A percentile compares a stretch with the other conserved stretches of the same genome.
Evolutionary conservation across 2,113 vertebrate species (phyloP).

Genomic region (Colistium nudipinnis): DNA sequence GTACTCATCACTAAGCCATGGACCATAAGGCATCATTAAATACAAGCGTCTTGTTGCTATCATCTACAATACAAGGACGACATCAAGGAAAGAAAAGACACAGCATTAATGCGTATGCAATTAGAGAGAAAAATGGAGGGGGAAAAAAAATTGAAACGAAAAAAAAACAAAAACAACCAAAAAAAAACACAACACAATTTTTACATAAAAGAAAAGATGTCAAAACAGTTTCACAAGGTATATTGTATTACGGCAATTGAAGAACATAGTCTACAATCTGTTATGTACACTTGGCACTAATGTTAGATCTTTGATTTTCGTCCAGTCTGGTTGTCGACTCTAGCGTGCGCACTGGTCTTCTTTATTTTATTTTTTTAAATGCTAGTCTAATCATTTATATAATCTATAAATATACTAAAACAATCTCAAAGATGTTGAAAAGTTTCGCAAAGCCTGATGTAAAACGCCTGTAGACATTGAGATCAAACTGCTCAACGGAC

Average conservation of each 20-base stretch:
- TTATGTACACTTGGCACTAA: constrained; percentile 81
- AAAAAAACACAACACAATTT: constrained; percentile 74
- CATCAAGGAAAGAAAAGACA: constrained; percentile 70
- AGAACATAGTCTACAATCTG: constrained; percentile 76
- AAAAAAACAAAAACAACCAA: constrained; percentile 51
- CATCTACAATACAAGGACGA: constrained; percentile 79
- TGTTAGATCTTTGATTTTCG: constrained; percentile 59
- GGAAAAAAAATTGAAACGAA: constrained; percentile 59
- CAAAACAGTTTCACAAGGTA: constrained; percentile 66
- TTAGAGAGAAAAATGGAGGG: constrained; percentile 63
- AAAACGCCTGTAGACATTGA: constrained; percentile 48
- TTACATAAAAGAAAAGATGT: constrained; percentile 75
- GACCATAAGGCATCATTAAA: constrained; percentile 83
- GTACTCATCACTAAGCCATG: constrained; percentile 82
- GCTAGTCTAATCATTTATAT: constrained; percentile 58
- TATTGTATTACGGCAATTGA: constrained; percentile 71
- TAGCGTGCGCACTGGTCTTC: constrained; percentile 52
- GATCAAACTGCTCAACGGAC: constrained; percentile 57
- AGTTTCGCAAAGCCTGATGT: constrained; percentile 68
- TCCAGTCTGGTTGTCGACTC: constrained; percentile 53
- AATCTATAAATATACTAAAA: constrained; percentile 72
- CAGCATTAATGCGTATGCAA: constrained; percentile 73
- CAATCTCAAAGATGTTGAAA: constrained; percentile 71
- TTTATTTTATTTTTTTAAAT: constrained; percentile 43
- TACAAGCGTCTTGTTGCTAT: constrained; percentile 81